phyloP scores from a whole-genome alignment of 2,113 vertebrate species.

The Scophthalmus maximus region DNA sequence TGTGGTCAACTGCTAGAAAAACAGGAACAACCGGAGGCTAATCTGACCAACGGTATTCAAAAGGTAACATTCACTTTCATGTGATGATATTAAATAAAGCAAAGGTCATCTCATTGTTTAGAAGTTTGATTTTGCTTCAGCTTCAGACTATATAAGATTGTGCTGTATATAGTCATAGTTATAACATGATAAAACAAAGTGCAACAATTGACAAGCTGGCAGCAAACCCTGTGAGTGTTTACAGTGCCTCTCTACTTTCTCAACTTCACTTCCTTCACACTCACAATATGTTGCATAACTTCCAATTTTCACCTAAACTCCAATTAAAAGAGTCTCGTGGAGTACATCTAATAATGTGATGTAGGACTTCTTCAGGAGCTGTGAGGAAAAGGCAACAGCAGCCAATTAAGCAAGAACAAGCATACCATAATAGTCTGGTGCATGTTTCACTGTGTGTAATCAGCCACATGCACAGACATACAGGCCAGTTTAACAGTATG shows the following conservation, averaged over 20 bases:
- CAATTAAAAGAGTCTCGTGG: neutral
- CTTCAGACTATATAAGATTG: no score
- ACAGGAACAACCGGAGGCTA: no score
- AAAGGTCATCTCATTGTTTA: no score
- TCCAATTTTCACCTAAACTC: conserved; percentile 19
- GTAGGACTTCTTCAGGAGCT: conserved; percentile 8
- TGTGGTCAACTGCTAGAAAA: no score
- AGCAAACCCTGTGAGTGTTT: neutral
- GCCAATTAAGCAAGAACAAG: conserved; percentile 34
- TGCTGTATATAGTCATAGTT: no score
- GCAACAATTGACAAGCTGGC: no score
- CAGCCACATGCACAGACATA: neutral
- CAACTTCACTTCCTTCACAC: neutral
- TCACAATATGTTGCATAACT: conserved; percentile 11
- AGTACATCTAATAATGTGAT: neutral
- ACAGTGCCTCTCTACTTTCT: neutral
- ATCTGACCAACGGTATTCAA: no score
- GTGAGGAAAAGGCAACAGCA: conserved; percentile 15
- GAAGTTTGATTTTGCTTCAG: no score
- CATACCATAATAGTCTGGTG: conserved; percentile 7
- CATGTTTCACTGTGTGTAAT: neutral
- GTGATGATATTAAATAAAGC: no score
- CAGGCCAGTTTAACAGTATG: no score
- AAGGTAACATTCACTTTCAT: no score
- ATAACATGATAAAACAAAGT: no score